Evolutionary conservation across 35 echinoderm and acorn worm genomes (phyloP).

Genomic region (Ophiothrix spiculata): DNA sequence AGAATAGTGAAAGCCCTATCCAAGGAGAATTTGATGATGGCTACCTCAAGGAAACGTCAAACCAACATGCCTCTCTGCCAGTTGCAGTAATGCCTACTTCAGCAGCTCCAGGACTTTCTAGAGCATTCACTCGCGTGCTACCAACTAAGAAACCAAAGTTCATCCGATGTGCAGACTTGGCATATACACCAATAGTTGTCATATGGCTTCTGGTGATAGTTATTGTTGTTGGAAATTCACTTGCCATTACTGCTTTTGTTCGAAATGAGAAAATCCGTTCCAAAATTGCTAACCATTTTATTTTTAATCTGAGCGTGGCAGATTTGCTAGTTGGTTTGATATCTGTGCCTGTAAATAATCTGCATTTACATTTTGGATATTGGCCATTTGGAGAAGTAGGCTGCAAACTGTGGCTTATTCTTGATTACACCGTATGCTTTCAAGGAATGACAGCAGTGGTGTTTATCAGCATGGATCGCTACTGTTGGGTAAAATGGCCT

Average conservation of each 20-base stretch:
- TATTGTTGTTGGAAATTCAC: constrained; percentile 49
- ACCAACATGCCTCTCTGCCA: no score
- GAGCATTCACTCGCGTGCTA: no score
- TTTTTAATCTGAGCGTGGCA: constrained; percentile 50
- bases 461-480: constrained; percentile 72
- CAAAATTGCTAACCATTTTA: constrained; percentile 26
- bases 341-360: constrained; percentile 31
- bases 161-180: background rate
- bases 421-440: constrained; percentile 45
- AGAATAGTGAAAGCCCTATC: no score
- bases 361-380: constrained; percentile 19
- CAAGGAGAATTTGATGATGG: no score
- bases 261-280: constrained; percentile 37
- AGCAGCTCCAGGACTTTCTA: no score
- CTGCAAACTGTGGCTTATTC: constrained; percentile 31
- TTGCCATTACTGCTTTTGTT: constrained; percentile 55
- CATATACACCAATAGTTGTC: background rate
- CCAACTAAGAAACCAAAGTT: background rate
- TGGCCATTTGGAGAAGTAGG: constrained; percentile 54
- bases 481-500: constrained; percentile 55
- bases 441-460: constrained; percentile 39
- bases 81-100: no score
- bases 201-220: background rate
- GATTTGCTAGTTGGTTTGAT: constrained; percentile 52
- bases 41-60: no score